Evolutionary conservation across 2,888 invertebrate genomes (phyloP).

Genomic region (Drosophila testacea): DNA sequence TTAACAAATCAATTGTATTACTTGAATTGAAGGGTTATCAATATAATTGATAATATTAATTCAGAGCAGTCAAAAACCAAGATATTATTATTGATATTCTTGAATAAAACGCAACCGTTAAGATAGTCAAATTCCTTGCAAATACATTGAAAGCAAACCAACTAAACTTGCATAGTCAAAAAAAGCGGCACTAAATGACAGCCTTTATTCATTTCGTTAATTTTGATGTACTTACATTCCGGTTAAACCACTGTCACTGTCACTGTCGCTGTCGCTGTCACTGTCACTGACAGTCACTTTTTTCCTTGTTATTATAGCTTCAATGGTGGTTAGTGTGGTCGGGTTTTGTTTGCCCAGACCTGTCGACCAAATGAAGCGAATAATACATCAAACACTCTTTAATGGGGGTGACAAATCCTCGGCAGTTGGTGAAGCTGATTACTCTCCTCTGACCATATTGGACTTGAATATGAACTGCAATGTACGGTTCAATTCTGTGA

Average conservation of each 20-base stretch:
- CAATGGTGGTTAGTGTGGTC: slow-evolving; percentile 51
- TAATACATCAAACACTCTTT: slow-evolving; percentile 86
- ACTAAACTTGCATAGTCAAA: neutral
- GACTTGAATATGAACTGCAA: slow-evolving; percentile 5
- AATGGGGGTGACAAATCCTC: slow-evolving; percentile 85
- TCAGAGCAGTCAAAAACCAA: too few relatives aligned
- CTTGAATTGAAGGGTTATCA: too few relatives aligned
- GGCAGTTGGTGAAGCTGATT: slow-evolving; percentile 84
- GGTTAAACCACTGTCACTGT: slow-evolving; percentile 60
- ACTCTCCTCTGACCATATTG: slow-evolving; percentile 71
- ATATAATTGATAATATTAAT: too few relatives aligned
- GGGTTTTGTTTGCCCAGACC: slow-evolving; percentile 85
- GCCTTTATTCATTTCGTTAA: slow-evolving; percentile 5
- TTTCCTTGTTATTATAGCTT: slow-evolving; percentile 37
- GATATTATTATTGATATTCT: too few relatives aligned
- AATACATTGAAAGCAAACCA: too few relatives aligned
- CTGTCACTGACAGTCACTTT: slow-evolving; percentile 61
- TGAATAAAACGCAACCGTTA: too few relatives aligned
- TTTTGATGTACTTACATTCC: slow-evolving; percentile 55
- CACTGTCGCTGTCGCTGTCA: slow-evolving; percentile 52
- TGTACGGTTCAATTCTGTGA: neutral
- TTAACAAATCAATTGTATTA: too few relatives aligned
- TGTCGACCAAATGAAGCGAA: slow-evolving; percentile 86
- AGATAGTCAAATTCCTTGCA: too few relatives aligned
- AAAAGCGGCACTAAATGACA: neutral